A percentile compares a stretch with the other conserved stretches of the same genome.
Conservation (phyloP, 2,797 vertebrate genomes). For the Sebastiscus tertius region DNA sequence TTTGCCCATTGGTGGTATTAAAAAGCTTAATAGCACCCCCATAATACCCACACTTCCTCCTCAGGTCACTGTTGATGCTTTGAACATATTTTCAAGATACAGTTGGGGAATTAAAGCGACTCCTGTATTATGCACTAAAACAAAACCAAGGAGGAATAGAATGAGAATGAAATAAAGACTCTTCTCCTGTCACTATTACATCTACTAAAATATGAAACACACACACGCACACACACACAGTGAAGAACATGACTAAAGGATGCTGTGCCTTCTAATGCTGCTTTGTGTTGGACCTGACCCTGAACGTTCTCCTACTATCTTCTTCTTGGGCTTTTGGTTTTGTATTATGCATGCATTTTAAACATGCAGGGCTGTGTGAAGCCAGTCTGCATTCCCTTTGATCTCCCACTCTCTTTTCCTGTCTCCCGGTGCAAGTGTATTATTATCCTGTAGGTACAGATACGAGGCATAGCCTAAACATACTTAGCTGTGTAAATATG, state of each 20-base stretch:
- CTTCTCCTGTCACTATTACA: not conserved
- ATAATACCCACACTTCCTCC: not conserved
- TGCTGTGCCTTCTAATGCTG: constrained; percentile 17
- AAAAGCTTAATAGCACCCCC: not conserved
- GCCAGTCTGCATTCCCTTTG: constrained; percentile 50
- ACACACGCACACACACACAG: not conserved
- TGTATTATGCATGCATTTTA: constrained; percentile 62
- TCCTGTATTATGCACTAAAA: not conserved
- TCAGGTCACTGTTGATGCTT: not conserved
- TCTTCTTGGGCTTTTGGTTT: constrained; percentile 30
- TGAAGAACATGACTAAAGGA: constrained; percentile 19
- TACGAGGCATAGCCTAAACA: not conserved
- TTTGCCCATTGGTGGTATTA: not conserved
- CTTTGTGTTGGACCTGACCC: constrained; percentile 47
- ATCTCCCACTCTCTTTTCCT: constrained; percentile 35
- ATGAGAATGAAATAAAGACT: not conserved
- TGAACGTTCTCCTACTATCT: constrained; percentile 47
- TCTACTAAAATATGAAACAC: constrained; percentile 3
- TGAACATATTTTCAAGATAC: not conserved
- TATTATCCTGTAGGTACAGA: constrained; percentile 27
- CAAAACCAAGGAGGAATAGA: not conserved
- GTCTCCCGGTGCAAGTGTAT: constrained; percentile 21
- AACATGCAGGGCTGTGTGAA: constrained; percentile 50
- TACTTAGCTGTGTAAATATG: constrained; percentile 16
- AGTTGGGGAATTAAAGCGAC: not conserved